These are phyloP conservation scores for Clinocottus analis DNA, from an alignment of 2,113 vertebrate species.

Conservation along the genomic window DNA sequence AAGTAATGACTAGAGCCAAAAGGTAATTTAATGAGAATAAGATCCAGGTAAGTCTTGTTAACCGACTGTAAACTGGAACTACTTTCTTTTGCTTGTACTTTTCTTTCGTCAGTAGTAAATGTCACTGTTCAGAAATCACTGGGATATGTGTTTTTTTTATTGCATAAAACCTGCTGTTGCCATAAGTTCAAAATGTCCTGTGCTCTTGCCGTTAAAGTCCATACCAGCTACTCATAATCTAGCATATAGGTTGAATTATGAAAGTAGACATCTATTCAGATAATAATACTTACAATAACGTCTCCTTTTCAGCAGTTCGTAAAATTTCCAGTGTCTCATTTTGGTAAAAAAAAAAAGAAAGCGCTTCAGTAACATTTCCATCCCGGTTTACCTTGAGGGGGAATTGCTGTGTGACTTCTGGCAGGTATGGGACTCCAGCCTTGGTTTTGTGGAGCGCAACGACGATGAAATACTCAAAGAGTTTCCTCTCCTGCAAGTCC, in stretches of 20 bases:
- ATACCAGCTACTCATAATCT: conserved; percentile 10
- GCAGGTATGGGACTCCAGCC: conserved; percentile 90
- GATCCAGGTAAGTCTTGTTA: not conserved
- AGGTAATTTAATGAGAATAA: not conserved
- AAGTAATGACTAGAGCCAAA: not conserved
- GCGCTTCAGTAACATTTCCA: not conserved
- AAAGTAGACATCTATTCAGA: not conserved
- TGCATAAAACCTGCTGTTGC: conserved; percentile 4
- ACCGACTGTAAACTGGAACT: not conserved
- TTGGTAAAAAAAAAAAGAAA: not conserved
- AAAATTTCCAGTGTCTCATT: not conserved
- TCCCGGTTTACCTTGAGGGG: conserved; percentile 87
- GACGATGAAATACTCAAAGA: conserved; percentile 96
- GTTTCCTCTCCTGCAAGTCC: conserved; percentile 91
- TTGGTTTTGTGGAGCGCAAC: conserved; percentile 94
- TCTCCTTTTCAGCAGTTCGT: not conserved
- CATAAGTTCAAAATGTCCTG: not conserved
- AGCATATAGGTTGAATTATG: not conserved
- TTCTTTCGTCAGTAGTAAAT: not conserved
- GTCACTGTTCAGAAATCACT: not conserved
- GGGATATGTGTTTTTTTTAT: not conserved
- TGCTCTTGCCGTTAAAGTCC: not conserved
- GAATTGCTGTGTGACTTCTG: conserved; percentile 97
- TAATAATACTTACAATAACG: not conserved
- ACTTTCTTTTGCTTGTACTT: not conserved